Percentiles rank a stretch among this genome's conserved stretches.
Evolutionary conservation across 2,113 vertebrate genomes (phyloP).

Genomic region (Oreocharis arfaki): DNA sequence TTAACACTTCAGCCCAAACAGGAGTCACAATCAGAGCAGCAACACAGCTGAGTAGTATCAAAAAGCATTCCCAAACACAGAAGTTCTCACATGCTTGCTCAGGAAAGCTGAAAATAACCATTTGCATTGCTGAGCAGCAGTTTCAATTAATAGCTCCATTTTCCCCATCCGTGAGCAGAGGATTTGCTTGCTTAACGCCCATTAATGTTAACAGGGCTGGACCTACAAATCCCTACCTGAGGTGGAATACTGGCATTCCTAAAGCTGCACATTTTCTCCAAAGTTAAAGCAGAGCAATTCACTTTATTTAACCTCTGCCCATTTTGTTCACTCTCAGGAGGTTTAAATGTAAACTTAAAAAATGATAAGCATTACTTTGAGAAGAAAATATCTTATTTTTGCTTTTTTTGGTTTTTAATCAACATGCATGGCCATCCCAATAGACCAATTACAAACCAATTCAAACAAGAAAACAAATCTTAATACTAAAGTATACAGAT

Average conservation of each 20-base stretch:
- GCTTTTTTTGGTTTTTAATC: neutral
- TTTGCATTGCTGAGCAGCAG: neutral
- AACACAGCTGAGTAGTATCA: neutral
- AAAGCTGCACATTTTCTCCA: neutral
- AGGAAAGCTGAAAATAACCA: slow-evolving; percentile 4
- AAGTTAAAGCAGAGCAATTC: neutral
- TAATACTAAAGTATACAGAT: neutral
- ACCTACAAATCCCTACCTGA: neutral
- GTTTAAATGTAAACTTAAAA: neutral
- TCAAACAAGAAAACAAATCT: neutral
- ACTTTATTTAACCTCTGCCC: neutral
- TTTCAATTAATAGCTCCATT: slow-evolving; percentile 36
- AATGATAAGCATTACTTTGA: neutral
- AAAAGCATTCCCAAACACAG: neutral
- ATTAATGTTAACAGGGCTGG: neutral
- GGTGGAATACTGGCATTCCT: neutral
- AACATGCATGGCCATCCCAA: neutral
- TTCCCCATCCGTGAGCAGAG: neutral
- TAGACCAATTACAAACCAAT: neutral
- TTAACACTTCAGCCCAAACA: neutral
- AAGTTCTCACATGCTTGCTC: neutral
- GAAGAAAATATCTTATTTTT: neutral
- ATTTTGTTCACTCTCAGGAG: neutral
- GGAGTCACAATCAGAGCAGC: neutral
- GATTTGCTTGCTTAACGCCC: slow-evolving; percentile 14